These are phyloP conservation scores for Chrysogorgia sp. DNA, from an alignment of 92 coral and sea anemone species.

Conservation along the genomic window DNA sequence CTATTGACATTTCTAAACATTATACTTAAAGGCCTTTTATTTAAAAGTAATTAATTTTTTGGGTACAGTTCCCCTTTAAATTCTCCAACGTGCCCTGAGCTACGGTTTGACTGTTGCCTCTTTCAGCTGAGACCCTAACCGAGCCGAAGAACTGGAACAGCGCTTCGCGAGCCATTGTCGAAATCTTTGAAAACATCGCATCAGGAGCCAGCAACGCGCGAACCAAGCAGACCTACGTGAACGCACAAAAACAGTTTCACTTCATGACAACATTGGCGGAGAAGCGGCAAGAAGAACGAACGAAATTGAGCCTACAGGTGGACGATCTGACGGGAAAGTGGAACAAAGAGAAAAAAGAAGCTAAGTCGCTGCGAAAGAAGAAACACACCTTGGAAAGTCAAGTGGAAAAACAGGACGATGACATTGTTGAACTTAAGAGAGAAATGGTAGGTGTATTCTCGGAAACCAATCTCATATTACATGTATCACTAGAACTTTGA, in stretches of 20 bases:
- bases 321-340: constrained; percentile 60
- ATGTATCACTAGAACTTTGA: too few relatives aligned
- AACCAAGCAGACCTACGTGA: constrained; percentile 57
- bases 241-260: constrained; percentile 69
- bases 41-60: background rate
- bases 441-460: constrained; percentile 72
- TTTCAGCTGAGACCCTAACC: constrained; percentile 68
- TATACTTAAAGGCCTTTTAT: too few relatives aligned
- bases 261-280: constrained; percentile 61
- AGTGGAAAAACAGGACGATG: constrained; percentile 69
- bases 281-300: constrained; percentile 62
- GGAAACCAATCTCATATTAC: too few relatives aligned
- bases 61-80: background rate
- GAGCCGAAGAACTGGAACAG: constrained; percentile 65
- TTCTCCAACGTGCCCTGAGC: background rate
- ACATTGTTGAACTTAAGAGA: constrained; percentile 66
- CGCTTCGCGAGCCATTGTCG: constrained; percentile 49
- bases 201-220: constrained; percentile 69
- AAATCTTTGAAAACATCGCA: constrained; percentile 67
- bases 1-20: too few relatives aligned
- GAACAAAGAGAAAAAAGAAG: constrained; percentile 69
- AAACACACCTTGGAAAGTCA: constrained; percentile 75
- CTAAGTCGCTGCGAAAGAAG: constrained; percentile 71
- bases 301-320: constrained; percentile 46
- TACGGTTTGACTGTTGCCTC: background rate